Base-by-base conservation (phyloP, 2,888 invertebrate genomes). In the Mythimna vitellina region DNA sequence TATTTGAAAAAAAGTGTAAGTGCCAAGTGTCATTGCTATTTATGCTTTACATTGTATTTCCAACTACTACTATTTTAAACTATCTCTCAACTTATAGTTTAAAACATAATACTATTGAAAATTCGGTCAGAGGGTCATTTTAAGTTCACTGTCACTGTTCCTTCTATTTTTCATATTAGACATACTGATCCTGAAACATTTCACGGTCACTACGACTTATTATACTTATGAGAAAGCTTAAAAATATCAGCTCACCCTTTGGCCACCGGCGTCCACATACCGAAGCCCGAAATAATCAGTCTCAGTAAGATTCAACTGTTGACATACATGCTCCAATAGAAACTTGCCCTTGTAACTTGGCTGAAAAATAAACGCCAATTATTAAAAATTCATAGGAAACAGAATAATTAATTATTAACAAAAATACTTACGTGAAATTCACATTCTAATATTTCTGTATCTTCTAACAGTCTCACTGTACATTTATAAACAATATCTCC, bases 241-340 rank as follows among this genome's bases (percentile, higher is more conserved):
- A 22, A 17, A 25, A 57, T 17, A 70, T 75, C 61, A 29, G 90
- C 97, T 97, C 96, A 99, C 99, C 96, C 99, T 97, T 94, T 99
- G 99, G 85, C 98, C 98, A 87, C 97, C 97, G 74, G 97, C 96
- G 94, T 99, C 99, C 83, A 99, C 99, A 97, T 98, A 99, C 80
- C 99, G 97, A 81, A 99, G 97, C 17, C 99, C 99, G 93, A 99
- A 99, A 94, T 99, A 99, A 95, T 99, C 99, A 89, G 98, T 98
- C 96, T 99, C 99, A 80, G 98, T 97, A 83, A 99, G 97, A 95
- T 98, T 98, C 87, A 99, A 96, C 92, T 98, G 98, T 91, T 98
- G 98, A 94, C 99, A 99, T 82, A 99, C 98, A 96, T 98, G 98
- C 92, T 99, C 99, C 91, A 99, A 96, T 86, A 99, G 97, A 95